Percentiles rank a stretch among this genome's conserved stretches.
These are phyloP conservation scores for Coecobrya sp. DNA, from an alignment of 2,888 invertebrate species.

Conservation along the genomic window DNA sequence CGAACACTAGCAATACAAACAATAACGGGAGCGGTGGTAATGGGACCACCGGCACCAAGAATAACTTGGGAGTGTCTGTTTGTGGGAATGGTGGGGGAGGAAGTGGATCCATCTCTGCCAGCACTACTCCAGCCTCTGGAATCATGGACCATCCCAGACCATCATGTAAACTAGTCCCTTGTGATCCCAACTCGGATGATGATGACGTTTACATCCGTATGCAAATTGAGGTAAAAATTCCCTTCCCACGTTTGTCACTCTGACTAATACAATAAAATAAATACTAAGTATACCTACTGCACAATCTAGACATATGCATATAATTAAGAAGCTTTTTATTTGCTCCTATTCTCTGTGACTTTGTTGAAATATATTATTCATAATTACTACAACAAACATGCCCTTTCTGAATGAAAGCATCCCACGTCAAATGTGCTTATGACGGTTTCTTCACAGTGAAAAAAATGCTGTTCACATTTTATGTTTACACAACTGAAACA, in stretches of 20 bases:
- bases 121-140: slow-evolving; percentile 26
- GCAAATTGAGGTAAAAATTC: slow-evolving; percentile 86
- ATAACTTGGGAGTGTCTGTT: slow-evolving; percentile 60
- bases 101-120: slow-evolving; percentile 63
- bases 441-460: background rate
- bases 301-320: background rate
- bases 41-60: slow-evolving; percentile 15
- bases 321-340: slow-evolving; percentile 2
- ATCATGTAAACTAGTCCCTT: slow-evolving; percentile 85
- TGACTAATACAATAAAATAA: background rate
- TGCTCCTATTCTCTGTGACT: background rate
- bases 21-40: slow-evolving; percentile 43
- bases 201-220: slow-evolving; percentile 86
- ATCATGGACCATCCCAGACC: slow-evolving; percentile 76
- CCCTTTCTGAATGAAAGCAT: no score
- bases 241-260: background rate
- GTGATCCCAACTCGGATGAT: slow-evolving; percentile 87
- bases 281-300: background rate
- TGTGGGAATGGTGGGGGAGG: slow-evolving; percentile 44
- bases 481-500: background rate
- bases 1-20: slow-evolving; percentile 68
- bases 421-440: no score
- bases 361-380: background rate
- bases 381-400: background rate
- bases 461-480: background rate